Base-by-base conservation (phyloP, 2,888 invertebrate genomes). In the Polyommatus icarus region DNA sequence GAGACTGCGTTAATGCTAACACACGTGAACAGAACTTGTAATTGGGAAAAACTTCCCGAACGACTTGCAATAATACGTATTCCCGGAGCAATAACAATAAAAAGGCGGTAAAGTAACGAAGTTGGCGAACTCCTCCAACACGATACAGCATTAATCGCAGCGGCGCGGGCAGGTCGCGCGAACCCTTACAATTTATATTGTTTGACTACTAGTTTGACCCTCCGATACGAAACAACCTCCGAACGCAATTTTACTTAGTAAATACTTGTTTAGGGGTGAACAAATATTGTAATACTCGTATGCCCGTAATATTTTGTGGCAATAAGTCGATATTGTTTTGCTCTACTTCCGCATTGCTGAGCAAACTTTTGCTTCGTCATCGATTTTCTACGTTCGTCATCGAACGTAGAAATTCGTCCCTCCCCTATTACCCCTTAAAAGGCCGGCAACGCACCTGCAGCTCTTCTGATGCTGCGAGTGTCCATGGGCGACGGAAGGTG, bases 171-270 rank as follows among this genome's bases (percentile, higher is more conserved):
- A 54, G 15, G 24, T 46, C 29, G 54, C 57, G 57, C 46, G 71
- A 76, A 77, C 73, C 75, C 50, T 75, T 24, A 75, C 75, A 75
- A 54, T 75, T 75, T 24, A 75, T 75, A 75, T 79, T 82, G 81
- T 81, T 82, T 79, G 78, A 76, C 79, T 80, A 81, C 81, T 82
- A 81, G 81, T 83, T 80, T 79, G 79, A 79, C 81, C 81, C 80
- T 80, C 79, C 75, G 77, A 81, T 80, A 79, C 77, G 80, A 80
- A 79, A 79, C 78, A 82, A 82, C 81, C 82, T 79, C 79, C 59
- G 82, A 83, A 83, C 82, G 82, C 82, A 83, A 84, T 84, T 84
- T 84, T 80, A 84, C 82, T 85, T 82, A 76, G 84, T 83, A 84
- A 84, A 85, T 83, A 85, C 82, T 84, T 84, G 82, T 81, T 81